Conservation (phyloP, 64 coral and sea anemone genomes). For the Stichodactyla helianthus region DNA sequence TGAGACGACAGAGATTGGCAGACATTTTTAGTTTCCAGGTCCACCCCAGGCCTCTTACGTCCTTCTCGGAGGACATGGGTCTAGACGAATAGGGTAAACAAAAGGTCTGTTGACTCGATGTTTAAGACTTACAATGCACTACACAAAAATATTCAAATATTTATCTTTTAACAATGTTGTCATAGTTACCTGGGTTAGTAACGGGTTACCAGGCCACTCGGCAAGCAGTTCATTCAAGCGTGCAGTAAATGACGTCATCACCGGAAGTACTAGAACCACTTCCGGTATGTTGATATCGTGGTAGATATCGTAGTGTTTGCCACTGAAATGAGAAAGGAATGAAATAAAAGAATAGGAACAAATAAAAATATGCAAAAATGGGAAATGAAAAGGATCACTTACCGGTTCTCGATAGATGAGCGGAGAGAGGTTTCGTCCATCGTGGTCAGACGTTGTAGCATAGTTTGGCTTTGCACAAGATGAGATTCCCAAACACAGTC, state of each 20-base stretch:
- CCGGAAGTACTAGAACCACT: constrained; percentile 62
- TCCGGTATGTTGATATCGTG: constrained; percentile 86
- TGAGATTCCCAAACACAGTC: constrained; percentile 13
- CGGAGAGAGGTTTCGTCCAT: background rate
- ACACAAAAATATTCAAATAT: no score
- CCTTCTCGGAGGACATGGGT: no score
- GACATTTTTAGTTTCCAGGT: background rate
- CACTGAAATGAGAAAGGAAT: background rate
- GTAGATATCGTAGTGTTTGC: constrained; percentile 71
- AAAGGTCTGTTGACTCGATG: no score
- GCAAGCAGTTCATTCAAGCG: constrained; percentile 64
- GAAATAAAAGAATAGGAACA: background rate
- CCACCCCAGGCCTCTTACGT: background rate
- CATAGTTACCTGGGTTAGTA: constrained; percentile 60
- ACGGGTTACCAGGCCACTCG: constrained; percentile 91
- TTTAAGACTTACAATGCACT: no score
- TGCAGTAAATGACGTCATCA: constrained; percentile 46
- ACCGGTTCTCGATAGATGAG: background rate
- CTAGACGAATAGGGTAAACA: no score
- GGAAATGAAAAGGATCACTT: background rate
- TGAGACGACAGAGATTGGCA: background rate
- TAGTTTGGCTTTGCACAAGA: background rate
- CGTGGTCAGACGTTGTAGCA: background rate
- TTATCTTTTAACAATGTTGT: background rate
- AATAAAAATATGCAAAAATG: background rate